Base-by-base conservation (phyloP, 2,797 vertebrate species). In the Chiloscyllium punctatum region DNA sequence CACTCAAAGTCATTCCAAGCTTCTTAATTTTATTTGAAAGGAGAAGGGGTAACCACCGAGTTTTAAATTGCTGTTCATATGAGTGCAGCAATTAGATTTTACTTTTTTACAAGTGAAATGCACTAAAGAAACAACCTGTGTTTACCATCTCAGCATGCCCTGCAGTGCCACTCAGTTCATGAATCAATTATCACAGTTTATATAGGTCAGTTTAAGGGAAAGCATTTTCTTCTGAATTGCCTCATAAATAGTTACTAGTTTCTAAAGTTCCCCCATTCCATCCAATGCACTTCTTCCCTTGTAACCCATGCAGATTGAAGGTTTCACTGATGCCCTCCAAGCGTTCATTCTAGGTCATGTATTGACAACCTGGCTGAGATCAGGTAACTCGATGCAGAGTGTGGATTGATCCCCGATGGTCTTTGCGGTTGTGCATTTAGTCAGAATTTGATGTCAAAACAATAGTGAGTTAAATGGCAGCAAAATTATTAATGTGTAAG, bases 11-110 rank as follows among this genome's bases (percentile, higher is more conserved):
- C 9, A n/a, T n/a, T n/a, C 88, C 62, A 68, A 68, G 33, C 53
- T 91, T 68, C 57, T 37, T 30, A 90, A 91, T 33, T 91, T 91
- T 91, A 68, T 91, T 90, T 33, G 16, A 66, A 91, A 18, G 88
- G 15, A 27, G 16, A 30, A 15, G 37, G 33, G 33, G 18, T 62
- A 91, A 91, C 88, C 11, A 87, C 48, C 7, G 57, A 66, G 88
- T 91, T 91, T 62, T n/a, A 48, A 84, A 1, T 48, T 84, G 48
- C 42, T n/a, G 30, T 62, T 66, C 57, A 33, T n/a, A 16, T 68
- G 13, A 66, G 18, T 91, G 88, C 88, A 68, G 13, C 66, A 7
- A 6, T 84, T 18, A 25, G 37, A 84, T 25, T 48, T 84, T 84
- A 48, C 82, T 84, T 21, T 21, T 42, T 23, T 48, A 37, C 42